phyloP scores from a whole-genome alignment of 2,888 invertebrate genomes.

The Idaea biselata region DNA sequence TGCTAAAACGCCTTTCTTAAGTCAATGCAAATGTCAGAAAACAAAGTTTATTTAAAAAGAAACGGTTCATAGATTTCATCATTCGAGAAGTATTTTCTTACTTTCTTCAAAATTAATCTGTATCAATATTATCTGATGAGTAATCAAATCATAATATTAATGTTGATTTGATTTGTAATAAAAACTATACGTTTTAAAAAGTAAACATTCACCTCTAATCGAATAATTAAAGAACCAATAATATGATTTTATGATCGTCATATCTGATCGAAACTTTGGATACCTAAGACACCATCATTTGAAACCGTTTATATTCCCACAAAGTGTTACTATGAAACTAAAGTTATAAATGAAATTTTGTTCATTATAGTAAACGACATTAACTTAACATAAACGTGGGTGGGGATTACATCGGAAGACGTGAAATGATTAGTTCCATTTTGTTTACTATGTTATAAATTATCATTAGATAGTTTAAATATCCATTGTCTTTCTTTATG shows the following conservation, averaged over 20 bases:
- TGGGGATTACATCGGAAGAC: slow-evolving; percentile 40
- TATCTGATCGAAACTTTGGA: slow-evolving; percentile 30
- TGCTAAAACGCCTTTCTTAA: background rate
- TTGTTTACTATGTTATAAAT: slow-evolving; percentile 2
- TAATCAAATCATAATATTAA: slow-evolving; percentile 22
- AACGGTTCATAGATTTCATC: background rate
- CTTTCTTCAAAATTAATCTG: slow-evolving; percentile 6
- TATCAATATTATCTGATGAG: background rate
- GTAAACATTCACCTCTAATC: slow-evolving; percentile 34
- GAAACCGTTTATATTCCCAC: slow-evolving; percentile 54
- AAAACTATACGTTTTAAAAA: slow-evolving; percentile 39
- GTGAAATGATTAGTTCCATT: slow-evolving; percentile 34
- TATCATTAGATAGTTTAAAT: slow-evolving; percentile 1
- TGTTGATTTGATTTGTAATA: slow-evolving; percentile 41
- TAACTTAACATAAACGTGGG: slow-evolving; percentile 60
- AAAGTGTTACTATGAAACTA: slow-evolving; percentile 47
- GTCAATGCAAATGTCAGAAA: background rate
- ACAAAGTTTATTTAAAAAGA: background rate
- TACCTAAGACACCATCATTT: slow-evolving; percentile 34
- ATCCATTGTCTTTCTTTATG: background rate
- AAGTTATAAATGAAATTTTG: slow-evolving; percentile 59
- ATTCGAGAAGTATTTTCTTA: slow-evolving; percentile 9
- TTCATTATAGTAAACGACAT: slow-evolving; percentile 51
- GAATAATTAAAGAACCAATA: slow-evolving; percentile 41
- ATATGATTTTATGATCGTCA: slow-evolving; percentile 38